Base-by-base conservation (phyloP, 2,113 vertebrate species). In the Protobothrops flavoviridis region DNA sequence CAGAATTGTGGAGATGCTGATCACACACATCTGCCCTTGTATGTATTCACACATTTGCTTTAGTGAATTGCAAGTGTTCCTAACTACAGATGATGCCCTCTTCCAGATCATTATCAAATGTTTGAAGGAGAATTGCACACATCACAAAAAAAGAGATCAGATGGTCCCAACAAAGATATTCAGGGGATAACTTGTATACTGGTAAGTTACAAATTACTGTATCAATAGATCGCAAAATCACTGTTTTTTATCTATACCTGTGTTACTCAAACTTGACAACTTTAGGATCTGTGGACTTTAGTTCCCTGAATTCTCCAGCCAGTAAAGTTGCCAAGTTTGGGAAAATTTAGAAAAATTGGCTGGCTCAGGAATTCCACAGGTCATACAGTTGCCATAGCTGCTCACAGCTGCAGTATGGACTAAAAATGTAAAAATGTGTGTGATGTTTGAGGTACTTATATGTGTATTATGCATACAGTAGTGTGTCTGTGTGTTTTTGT, bases 21-120 rank as follows among this genome's bases (percentile, higher is more conserved):
- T 89, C 39, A 89, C 45, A 33, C 90, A 29, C 50, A 92, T 3
- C 57, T 91, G 57, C 55, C 12, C 74, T 74, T 24, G 88, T 64
- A 94, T 87, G 50, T 1, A 21, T 89, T 53, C 53, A 87, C 2
- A 69, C 5, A 69, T 50, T 53, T 74, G 2, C 88, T 94, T 91
- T 24, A 59, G 33, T 43, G 50, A 1, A 39, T 50, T 69, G 57
- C 90, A 81, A 0, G 0, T 0, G 52, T 88, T 92, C 90, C 89
- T 86, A 26, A 89, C 2, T 91, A 8, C 88, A 92, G 17, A 57
- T 39, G 26, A 74, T 90, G 55, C 92, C 81, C 39, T 15, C n/a
- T 33, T 89, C 21, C 85, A 94, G 23, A 6, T 69, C 50, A 85
- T 59, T 94, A 91, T 91, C 52, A 94, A 69, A 61, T 48, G 0